Conservation (phyloP, 2,888 invertebrate species). For the Drosophila stalkeri region DNA sequence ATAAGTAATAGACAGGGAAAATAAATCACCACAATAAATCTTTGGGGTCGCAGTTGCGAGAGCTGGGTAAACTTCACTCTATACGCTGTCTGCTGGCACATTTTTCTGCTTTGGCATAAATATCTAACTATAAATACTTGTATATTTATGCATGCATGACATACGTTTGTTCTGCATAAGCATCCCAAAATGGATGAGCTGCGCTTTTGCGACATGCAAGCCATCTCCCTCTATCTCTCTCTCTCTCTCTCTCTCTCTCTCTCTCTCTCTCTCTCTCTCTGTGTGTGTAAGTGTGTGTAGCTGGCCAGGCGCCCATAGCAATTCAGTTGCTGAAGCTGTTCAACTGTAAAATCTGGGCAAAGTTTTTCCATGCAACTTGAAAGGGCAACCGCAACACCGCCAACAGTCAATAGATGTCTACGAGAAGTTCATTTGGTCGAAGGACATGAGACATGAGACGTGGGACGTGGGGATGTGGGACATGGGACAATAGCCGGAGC, state of each 20-base stretch:
- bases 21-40: conserved; percentile 80
- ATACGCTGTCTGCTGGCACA: conserved; percentile 42
- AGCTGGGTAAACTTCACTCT: conserved; percentile 11
- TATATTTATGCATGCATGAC: conserved; percentile 79
- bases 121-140: conserved; percentile 72
- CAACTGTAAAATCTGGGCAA: conserved; percentile 56
- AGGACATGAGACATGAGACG: conserved; percentile 14
- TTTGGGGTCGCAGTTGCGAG: conserved; percentile 70
- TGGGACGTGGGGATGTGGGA: conserved; percentile 14
- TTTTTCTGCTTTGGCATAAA: conserved; percentile 72
- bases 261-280: background rate
- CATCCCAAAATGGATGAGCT: conserved; percentile 66
- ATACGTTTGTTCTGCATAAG: conserved; percentile 72
- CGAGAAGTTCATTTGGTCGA: conserved; percentile 11
- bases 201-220: conserved; percentile 39
- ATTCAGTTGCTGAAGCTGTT: conserved; percentile 44
- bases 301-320: conserved; percentile 46
- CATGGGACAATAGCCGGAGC: conserved; percentile 35
- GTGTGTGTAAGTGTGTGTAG: conserved; percentile 15
- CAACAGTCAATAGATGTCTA: conserved; percentile 64
- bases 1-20: conserved; percentile 53
- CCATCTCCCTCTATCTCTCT: background rate
- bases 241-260: background rate
- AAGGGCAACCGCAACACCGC: conserved; percentile 64
- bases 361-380: conserved; percentile 65